phyloP scores from a whole-genome alignment of 2,797 vertebrate species.

The Adelosebastes latens region DNA sequence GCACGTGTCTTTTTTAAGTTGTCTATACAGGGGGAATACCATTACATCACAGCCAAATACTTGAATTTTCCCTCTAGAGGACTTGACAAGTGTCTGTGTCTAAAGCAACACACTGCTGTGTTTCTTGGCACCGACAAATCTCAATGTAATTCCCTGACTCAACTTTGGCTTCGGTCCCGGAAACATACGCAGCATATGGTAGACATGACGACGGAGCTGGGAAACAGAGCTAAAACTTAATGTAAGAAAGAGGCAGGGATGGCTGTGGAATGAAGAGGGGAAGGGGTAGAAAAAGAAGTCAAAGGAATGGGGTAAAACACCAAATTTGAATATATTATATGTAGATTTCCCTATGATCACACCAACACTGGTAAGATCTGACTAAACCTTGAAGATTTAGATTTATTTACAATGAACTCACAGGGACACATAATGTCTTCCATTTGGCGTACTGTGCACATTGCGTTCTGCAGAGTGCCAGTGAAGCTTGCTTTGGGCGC shows the following conservation, averaged over 20 bases:
- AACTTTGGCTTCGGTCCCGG: constrained; percentile 62
- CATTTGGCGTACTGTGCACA: neutral
- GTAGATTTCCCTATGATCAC: neutral
- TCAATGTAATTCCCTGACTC: constrained; percentile 66
- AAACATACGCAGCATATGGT: constrained; percentile 66
- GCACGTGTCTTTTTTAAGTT: neutral
- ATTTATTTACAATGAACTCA: neutral
- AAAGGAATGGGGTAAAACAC: neutral
- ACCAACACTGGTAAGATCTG: neutral
- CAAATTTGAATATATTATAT: neutral
- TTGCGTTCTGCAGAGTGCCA: neutral
- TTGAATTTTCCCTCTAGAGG: constrained; percentile 41
- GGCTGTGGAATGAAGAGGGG: neutral
- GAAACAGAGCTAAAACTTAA: neutral
- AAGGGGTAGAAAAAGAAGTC: neutral
- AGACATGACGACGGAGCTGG: constrained; percentile 46
- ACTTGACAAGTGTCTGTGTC: constrained; percentile 56
- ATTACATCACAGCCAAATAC: constrained; percentile 62
- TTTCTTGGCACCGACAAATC: constrained; percentile 60
- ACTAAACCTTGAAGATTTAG: neutral
- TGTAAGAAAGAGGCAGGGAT: neutral
- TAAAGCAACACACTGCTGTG: constrained; percentile 49
- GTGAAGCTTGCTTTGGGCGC: neutral
- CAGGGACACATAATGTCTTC: neutral
- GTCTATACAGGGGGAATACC: constrained; percentile 43